Percentiles rank a stretch among this genome's conserved stretches.
Evolutionary conservation across 2,797 vertebrate genomes (phyloP).

Genomic region (Nyctibius grandis): DNA sequence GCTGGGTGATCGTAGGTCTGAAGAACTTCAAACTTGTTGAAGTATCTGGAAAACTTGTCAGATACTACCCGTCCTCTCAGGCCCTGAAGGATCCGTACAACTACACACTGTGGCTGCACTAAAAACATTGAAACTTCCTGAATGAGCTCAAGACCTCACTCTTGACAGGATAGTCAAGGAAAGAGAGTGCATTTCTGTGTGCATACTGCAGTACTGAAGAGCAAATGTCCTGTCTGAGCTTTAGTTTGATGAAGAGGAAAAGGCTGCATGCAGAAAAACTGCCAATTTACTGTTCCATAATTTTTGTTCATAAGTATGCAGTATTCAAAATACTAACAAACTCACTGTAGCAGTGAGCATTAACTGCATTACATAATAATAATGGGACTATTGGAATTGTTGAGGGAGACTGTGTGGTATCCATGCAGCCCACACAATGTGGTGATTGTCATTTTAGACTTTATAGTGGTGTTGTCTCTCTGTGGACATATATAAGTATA

Average conservation of each 20-base stretch:
- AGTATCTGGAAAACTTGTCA: background rate
- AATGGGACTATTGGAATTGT: background rate
- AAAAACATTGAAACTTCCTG: background rate
- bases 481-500: background rate
- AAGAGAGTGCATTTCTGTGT: background rate
- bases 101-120: background rate
- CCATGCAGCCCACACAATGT: background rate
- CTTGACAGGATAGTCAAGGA: background rate
- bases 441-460: background rate
- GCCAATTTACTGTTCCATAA: background rate
- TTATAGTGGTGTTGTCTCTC: background rate
- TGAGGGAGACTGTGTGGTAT: background rate
- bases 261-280: background rate
- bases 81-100: background rate
- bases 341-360: background rate
- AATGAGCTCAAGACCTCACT: background rate
- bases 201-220: background rate
- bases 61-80: background rate
- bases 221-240: background rate
- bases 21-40: constrained; percentile 9
- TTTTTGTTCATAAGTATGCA: background rate
- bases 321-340: background rate
- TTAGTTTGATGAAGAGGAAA: background rate
- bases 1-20: background rate
- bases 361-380: background rate